Percentiles rank a stretch among this genome's conserved stretches.
These are phyloP conservation scores for Pseudomyrmex pallidus DNA, from an alignment of 1,140 invertebrate genomes.

Conservation along the genomic window DNA sequence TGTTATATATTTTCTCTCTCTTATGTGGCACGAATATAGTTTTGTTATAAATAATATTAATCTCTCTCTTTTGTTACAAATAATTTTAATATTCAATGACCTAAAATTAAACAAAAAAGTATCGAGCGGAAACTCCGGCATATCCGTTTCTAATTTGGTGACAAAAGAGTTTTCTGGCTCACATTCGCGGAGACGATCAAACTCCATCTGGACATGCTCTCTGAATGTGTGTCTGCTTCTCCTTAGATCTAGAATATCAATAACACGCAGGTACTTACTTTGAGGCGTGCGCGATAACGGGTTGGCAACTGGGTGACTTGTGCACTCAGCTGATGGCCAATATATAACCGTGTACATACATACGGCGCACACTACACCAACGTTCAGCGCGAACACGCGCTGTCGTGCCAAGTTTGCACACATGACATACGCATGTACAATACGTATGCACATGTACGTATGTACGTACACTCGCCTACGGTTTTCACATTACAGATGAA, in stretches of 20 bases:
- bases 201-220: not conserved
- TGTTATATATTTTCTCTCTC: not conserved
- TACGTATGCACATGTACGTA: too few relatives aligned
- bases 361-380: not conserved
- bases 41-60: too few relatives aligned
- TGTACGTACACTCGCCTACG: not conserved
- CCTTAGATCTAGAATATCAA: slow-evolving; percentile 45
- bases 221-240: not conserved
- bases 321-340: slow-evolving; percentile 48
- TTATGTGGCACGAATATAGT: not conserved
- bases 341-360: not conserved
- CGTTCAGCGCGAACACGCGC: not conserved
- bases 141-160: slow-evolving; percentile 32
- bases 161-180: slow-evolving; percentile 17
- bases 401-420: not conserved
- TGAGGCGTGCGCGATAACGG: slow-evolving; percentile 46
- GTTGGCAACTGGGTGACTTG: slow-evolving; percentile 38
- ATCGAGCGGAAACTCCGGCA: not conserved
- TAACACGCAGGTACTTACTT: slow-evolving; percentile 43
- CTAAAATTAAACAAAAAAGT: not conserved
- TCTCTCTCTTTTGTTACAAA: not conserved
- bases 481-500: slow-evolving; percentile 2
- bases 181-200: not conserved
- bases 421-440: not conserved
- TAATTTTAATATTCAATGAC: not conserved